Evolutionary conservation across 2,113 vertebrate genomes (phyloP), one percentile per base, ranked within the genome.

Genomic region (Crocuta crocuta): DNA sequence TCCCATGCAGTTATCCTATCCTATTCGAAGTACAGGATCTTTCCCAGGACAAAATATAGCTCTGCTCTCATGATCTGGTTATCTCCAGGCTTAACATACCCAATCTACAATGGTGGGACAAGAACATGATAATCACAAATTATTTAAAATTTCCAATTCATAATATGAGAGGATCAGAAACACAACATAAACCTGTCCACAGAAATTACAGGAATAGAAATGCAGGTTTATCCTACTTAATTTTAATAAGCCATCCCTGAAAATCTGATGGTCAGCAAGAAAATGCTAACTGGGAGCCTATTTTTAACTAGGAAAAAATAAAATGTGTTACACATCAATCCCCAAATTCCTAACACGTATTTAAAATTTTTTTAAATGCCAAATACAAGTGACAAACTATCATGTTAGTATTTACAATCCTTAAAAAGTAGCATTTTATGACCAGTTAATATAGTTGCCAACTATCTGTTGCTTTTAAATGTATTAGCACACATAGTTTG

Each of bases 341-440:
- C 39, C 9, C 2, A 82, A 80, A 83, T 66, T 65, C 53, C 58
- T 83, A 71, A 78, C 10, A 79, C 24, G 7, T 63, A 84, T 81
- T 96, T 85, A 91, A 93, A 88, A 66, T 76, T 13, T 13, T 48
- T 50, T 50, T 93, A 70, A 97, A 84, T 94, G 21, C 78, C 31
- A 96, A 85, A 55, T 83, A 66, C 66, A 86, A 65, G 33, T 48
- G 91, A 76, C 24, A 92, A 92, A 58, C 39, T 26, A 63, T 89
- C 19, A 2, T 26, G 50, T 58, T 71, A 84, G 9, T n/a, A 79
- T 61, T 16, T n/a, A 61, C 17, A 73, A 50, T 48, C 81, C 33
- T 90, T 61, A 7, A 68, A 93, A 66, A 94, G 74, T 35, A 78
- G 5, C 48, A 50, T 70, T 68, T 88, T 91, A 84, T 35, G 24